Base-by-base conservation (phyloP, 2,113 vertebrate species). In the Aegithalos caudatus region DNA sequence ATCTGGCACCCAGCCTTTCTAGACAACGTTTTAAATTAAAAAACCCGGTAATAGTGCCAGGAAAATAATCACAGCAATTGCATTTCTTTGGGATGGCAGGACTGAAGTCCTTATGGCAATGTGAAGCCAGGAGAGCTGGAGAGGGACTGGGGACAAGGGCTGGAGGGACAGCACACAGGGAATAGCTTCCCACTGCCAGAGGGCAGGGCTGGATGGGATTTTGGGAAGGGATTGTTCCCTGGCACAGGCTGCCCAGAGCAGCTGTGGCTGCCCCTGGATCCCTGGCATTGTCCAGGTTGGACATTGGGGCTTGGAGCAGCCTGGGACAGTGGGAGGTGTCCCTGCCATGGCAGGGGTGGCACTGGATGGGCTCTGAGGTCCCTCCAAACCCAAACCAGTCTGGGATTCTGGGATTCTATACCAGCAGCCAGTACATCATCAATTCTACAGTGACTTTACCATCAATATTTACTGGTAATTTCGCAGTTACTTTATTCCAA, bases 301-400 rank as follows among this genome's bases (percentile, higher is more conserved):
- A 31, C 27, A 24, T 0, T 6, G 33, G n/a, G 62, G n/a, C 16
- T 56, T 0, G 61, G 45, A 60, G 33, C 72, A 51, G 1, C 54
- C 45, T 86, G 84, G 64, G n/a, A 20, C 13, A 22, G 54, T 9
- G 73, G 54, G 0, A 70, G 29, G 47, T 53, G 73, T 28, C 73
- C 40, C n/a, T 79, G 84, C n/a, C 48, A 16, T 9, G 73, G 38
- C 38, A 45, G 18, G 45, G 23, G 8, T 40, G 64, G 20, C 3
- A 14, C 35, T 40, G 66, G 48, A 0, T 12, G 42, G 8, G 17
- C 1, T 80, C 2, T 42, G 1, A 7, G 33, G 11, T n/a, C 45
- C 37, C 20, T 67, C 1, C 64, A 38, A 15, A 1, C 45, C 40
- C 54, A 61, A 45, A 61, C 25, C 62, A 33, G 0, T 9, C 31